These are phyloP conservation scores for Agrypnia vestita DNA, from an alignment of 1,140 invertebrate species.

Conservation along the genomic window DNA sequence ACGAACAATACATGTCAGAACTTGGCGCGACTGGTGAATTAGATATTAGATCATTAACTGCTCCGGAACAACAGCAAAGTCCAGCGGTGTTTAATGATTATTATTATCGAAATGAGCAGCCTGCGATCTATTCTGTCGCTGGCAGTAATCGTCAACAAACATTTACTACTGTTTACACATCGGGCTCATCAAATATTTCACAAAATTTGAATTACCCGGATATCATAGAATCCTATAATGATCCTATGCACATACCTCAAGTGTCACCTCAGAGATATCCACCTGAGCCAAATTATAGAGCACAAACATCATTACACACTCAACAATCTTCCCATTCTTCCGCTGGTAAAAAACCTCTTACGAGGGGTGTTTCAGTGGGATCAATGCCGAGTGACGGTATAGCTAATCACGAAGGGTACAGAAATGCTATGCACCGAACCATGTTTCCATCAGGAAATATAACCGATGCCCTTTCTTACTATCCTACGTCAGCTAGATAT, in stretches of 20 bases:
- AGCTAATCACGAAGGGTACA: conserved; percentile 79
- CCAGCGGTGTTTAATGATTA: conserved; percentile 68
- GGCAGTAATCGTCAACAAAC: conserved; percentile 79
- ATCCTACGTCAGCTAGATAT: conserved; percentile 80
- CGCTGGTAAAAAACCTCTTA: conserved; percentile 65
- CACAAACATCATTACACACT: conserved; percentile 70
- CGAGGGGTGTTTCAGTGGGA: conserved; percentile 73
- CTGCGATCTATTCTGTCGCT: conserved; percentile 83
- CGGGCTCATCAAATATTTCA: conserved; percentile 74
- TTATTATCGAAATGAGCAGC: conserved; percentile 75
- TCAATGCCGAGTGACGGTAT: conserved; percentile 72
- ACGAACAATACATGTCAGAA: conserved; percentile 71
- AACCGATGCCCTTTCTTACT: conserved; percentile 84
- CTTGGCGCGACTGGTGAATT: conserved; percentile 69
- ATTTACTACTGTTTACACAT: conserved; percentile 82
- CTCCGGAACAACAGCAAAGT: conserved; percentile 48
- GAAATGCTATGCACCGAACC: conserved; percentile 76
- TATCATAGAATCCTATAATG: conserved; percentile 79
- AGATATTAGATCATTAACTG: conserved; percentile 7
- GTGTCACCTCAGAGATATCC: conserved; percentile 69
- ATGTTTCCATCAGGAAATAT: conserved; percentile 83
- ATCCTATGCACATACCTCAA: conserved; percentile 69
- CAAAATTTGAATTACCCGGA: conserved; percentile 80
- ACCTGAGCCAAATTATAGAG: conserved; percentile 73
- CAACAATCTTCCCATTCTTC: conserved; percentile 66